Evolutionary conservation across 2,113 vertebrate genomes (phyloP).

Genomic region (Lampris megalopsis): DNA sequence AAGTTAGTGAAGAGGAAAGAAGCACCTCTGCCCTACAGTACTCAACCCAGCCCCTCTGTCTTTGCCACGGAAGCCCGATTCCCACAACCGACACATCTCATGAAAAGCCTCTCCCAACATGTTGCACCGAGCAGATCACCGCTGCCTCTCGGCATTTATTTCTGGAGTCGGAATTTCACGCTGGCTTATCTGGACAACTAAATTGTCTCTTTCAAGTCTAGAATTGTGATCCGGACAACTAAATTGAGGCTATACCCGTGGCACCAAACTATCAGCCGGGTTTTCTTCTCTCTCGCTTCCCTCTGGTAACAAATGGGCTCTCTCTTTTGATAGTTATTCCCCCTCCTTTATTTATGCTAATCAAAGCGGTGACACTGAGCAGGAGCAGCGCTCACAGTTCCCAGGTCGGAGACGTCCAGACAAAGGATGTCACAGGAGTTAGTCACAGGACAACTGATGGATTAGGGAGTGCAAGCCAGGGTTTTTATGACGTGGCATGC

Average conservation of each 20-base stretch:
- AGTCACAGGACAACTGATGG: slow-evolving; percentile 79
- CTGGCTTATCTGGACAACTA: slow-evolving; percentile 73
- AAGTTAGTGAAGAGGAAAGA: slow-evolving; percentile 59
- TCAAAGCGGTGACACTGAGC: slow-evolving; percentile 75
- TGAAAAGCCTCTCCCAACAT: slow-evolving; percentile 61
- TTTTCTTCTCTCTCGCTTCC: slow-evolving; percentile 58
- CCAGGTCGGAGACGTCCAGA: slow-evolving; percentile 63
- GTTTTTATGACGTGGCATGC: slow-evolving; percentile 60
- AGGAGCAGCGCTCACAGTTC: slow-evolving; percentile 66
- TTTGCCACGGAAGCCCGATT: slow-evolving; percentile 73
- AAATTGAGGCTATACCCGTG: slow-evolving; percentile 46
- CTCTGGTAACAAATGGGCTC: slow-evolving; percentile 73
- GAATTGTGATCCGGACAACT: slow-evolving; percentile 17
- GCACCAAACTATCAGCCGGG: slow-evolving; percentile 58
- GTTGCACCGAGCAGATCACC: slow-evolving; percentile 54
- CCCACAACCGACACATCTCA: slow-evolving; percentile 71
- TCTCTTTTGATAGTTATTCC: slow-evolving; percentile 73
- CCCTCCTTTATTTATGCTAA: slow-evolving; percentile 79
- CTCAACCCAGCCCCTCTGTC: slow-evolving; percentile 57
- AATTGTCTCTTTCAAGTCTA: slow-evolving; percentile 62
- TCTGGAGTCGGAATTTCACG: slow-evolving; percentile 57
- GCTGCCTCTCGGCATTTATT: slow-evolving; percentile 39
- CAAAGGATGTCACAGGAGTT: slow-evolving; percentile 80
- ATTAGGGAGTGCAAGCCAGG: slow-evolving; percentile 69
- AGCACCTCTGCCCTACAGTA: slow-evolving; percentile 53